phyloP scores from a whole-genome alignment of 2,797 vertebrate species.

The Myioborus miniatus region DNA sequence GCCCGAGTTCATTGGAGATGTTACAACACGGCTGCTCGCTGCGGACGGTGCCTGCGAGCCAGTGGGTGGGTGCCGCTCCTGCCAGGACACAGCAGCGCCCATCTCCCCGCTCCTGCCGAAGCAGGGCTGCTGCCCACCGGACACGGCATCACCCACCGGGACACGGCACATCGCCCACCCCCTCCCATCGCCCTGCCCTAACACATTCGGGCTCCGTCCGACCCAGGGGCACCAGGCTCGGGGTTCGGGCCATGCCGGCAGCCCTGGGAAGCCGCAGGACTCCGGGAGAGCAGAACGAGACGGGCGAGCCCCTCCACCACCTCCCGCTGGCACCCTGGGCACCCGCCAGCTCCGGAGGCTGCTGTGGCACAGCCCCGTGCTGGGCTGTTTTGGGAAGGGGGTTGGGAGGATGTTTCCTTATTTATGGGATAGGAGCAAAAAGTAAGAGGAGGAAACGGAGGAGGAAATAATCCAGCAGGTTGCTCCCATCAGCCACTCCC shows the following conservation, averaged over 20 bases:
- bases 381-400: fast-evolving
- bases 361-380: not conserved
- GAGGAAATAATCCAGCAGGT: constrained; percentile 1
- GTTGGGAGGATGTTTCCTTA: not conserved
- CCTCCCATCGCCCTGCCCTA: not conserved
- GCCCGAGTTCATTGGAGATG: not conserved
- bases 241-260: not conserved
- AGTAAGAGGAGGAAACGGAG: not conserved
- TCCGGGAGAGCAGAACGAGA: not conserved
- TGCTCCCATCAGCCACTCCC: not conserved
- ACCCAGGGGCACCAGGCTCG: not conserved
- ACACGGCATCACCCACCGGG: not conserved
- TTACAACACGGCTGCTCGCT: not conserved
- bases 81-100: not conserved
- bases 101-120: not conserved
- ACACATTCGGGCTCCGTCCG: not conserved
- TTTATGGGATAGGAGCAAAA: not conserved
- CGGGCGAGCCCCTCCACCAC: not conserved
- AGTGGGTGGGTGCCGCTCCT: not conserved
- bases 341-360: not conserved
- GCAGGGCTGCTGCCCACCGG: not conserved
- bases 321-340: not conserved
- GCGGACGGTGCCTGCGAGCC: not conserved
- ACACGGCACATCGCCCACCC: not conserved
- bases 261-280: not conserved